A percentile compares a stretch with the other conserved stretches of the same genome.
Conservation (phyloP, 1,140 invertebrate genomes). For the Penaeus indicus region DNA sequence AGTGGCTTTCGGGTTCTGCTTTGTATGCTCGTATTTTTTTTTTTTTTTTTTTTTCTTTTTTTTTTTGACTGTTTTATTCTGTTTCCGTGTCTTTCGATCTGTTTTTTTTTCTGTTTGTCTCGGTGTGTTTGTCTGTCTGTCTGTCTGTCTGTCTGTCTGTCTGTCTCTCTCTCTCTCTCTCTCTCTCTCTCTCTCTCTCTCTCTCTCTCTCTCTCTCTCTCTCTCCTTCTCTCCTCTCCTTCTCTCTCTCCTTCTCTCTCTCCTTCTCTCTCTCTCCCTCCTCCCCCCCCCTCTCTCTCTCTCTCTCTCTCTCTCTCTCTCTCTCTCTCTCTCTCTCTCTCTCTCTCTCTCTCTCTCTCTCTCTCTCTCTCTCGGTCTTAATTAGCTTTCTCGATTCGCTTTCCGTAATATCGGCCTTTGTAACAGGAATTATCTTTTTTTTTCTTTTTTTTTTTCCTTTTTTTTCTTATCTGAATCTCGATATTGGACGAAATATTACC, state of each 20-base stretch:
- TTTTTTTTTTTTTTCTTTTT: neutral
- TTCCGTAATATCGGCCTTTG: neutral
- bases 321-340: slow-evolving; percentile 25
- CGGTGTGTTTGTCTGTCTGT: neutral
- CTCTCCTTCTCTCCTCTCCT: neutral
- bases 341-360: neutral
- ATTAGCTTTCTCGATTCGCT: neutral
- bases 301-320: slow-evolving; percentile 28
- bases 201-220: neutral
- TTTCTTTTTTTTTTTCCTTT: too few species aligned
- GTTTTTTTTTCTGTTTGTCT: neutral
- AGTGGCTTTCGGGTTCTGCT: too few species aligned
- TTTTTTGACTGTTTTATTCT: neutral
- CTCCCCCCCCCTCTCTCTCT: slow-evolving; percentile 1
- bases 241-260: slow-evolving; percentile 15
- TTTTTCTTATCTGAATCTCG: too few species aligned
- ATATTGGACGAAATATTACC: too few species aligned
- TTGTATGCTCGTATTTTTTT: too few species aligned
- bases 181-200: too few species aligned
- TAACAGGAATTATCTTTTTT: too few species aligned
- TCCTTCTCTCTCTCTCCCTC: slow-evolving; percentile 15
- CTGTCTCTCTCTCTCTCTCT: neutral
- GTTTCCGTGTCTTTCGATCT: neutral
- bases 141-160: neutral
- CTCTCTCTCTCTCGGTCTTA: neutral